Base-by-base conservation (phyloP, 2,113 vertebrate species). In the Gnathonemus longibarbis region DNA sequence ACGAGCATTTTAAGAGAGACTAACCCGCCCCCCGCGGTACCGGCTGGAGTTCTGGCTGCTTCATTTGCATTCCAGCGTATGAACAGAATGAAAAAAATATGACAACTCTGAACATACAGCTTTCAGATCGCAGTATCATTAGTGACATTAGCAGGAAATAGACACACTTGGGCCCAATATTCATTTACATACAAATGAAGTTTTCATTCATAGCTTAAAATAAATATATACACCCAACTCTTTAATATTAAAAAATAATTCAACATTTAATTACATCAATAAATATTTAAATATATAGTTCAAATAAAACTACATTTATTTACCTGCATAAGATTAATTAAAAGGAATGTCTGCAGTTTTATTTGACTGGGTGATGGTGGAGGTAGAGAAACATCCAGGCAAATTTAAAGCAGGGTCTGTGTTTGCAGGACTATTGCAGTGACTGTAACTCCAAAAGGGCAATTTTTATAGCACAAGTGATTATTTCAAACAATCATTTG, bases 201-300 rank as follows among this genome's bases (percentile, higher is more conserved):
- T 39, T 80, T 80, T 42, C 74, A 80, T 80, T 80, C 74, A 80
- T 80, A 80, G 74, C 31, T 80, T 19, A 80, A 80, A 35, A 80
- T 77, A 80, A 80, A 80, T 80, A 80, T 80, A 42, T 80, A 80
- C 74, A 80, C 39, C 35, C 74, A 80, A 80, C 74, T 39, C 17
- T 80, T 19, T 80, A 80, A 80, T 80, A 80, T 80, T 80, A 80
- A 80, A 66, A 80, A 80, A 80, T 80, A 80, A 80, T 39, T 80
- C 74, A 42, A 42, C 35, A 80, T 80, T 80, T 80, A 80, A 80
- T 17, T 42, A 31, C 62, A 70, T 70, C 62, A 70, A 70, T 42
- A 42, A 80, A 80, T 80, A 80, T 80, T 80, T 35, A 19, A 80
- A 80, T 80, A 42, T 77, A 39, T 80, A 39, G 74, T 80, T 80